phyloP scores from a whole-genome alignment of 1,140 invertebrate species.

The Aleiodes sp. region DNA sequence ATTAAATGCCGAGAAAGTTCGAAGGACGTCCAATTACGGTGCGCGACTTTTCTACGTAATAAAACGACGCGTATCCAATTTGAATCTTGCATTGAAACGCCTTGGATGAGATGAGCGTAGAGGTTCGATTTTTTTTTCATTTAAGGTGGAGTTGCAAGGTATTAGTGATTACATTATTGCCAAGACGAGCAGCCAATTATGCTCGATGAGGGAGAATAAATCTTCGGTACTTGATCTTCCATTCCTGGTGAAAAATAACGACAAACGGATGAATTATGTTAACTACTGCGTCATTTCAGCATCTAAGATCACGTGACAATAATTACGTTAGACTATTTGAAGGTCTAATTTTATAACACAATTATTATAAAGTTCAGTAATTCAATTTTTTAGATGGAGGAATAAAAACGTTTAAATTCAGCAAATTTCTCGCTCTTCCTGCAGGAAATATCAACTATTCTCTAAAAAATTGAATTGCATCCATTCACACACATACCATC shows the following conservation, averaged over 20 bases:
- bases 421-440: too few relatives aligned
- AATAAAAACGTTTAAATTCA: too few relatives aligned
- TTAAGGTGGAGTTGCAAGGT: background rate
- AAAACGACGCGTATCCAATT: constrained; percentile 32
- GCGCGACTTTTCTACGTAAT: constrained; percentile 21
- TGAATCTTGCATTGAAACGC: constrained; percentile 30
- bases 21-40: constrained; percentile 30
- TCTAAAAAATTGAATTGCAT: background rate
- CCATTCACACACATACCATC: background rate
- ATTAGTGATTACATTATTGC: constrained; percentile 39
- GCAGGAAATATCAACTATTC: too few relatives aligned
- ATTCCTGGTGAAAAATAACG: background rate
- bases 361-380: too few relatives aligned
- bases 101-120: background rate
- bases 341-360: too few relatives aligned
- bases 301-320: background rate
- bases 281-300: background rate
- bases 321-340: constrained; percentile 5
- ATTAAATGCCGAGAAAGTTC: constrained; percentile 20
- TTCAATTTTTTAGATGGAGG: background rate
- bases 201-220: constrained; percentile 19
- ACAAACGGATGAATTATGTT: background rate
- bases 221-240: background rate
- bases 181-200: constrained; percentile 39
- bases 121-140: background rate